These are phyloP conservation scores for Acleris sparsana DNA, from an alignment of 2,888 invertebrate species.

Conservation along the genomic window DNA sequence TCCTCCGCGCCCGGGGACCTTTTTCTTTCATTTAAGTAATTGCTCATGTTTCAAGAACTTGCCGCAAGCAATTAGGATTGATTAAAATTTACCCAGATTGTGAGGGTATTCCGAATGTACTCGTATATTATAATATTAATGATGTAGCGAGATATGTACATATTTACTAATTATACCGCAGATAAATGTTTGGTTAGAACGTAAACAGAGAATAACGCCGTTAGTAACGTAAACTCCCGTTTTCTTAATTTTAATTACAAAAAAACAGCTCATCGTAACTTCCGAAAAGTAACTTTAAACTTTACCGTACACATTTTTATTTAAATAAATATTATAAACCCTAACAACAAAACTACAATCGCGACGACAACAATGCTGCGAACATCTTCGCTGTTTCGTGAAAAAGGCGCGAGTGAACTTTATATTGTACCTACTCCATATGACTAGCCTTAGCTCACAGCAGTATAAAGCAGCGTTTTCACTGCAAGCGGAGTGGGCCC, in stretches of 20 bases:
- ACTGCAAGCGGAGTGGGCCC: no score
- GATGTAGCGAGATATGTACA: not conserved
- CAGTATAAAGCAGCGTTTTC: no score
- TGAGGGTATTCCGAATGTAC: conserved; percentile 39
- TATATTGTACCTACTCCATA: conserved; percentile 22
- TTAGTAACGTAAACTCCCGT: no score
- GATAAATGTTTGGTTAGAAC: no score
- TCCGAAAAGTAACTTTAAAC: no score
- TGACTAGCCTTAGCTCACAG: conserved; percentile 12
- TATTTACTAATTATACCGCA: not conserved
- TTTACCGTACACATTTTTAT: not conserved
- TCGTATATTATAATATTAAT: conserved; percentile 8
- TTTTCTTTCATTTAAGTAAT: conserved; percentile 69
- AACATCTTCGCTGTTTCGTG: conserved; percentile 22
- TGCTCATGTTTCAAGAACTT: conserved; percentile 59
- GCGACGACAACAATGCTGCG: conserved; percentile 15
- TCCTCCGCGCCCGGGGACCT: conserved; percentile 39
- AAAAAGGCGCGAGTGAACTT: conserved; percentile 29
- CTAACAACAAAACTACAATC: conserved; percentile 12
- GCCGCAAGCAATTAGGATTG: conserved; percentile 67
- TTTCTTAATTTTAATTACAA: no score
- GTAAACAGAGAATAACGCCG: no score
- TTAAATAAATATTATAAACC: conserved; percentile 2
- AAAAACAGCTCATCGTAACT: no score
- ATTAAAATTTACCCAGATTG: conserved; percentile 57